Evolutionary conservation across 2,797 vertebrate genomes (phyloP), one percentile per base, ranked within the genome.

Genomic region (Tinamus major): DNA sequence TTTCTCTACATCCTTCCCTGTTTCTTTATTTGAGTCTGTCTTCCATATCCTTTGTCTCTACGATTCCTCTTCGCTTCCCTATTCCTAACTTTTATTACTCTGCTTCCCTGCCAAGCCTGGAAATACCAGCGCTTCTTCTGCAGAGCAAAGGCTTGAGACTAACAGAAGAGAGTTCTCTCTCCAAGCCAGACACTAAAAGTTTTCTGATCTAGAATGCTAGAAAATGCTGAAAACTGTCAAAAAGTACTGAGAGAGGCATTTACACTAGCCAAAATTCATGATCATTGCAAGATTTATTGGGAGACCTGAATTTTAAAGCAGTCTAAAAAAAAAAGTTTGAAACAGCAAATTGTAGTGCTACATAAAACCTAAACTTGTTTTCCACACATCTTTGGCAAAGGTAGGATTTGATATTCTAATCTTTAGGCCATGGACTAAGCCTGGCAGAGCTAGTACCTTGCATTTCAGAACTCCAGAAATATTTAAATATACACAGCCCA

Each of bases 71-170:
- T 79, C 12, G 9, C 16, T 27, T 59, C 29, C 29, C 2, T 6
- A 6, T 51, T 85, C n/a, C 39, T 59, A 46, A 24, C 33, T 69
- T 80, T 26, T 68, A 2, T 8, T 48, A 10, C 51, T 79, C 23
- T 10, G n/a, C 3, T 15, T 61, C 12, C 4, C 20, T n/a, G n/a
- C 1, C 7, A 70, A 76, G 41, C 7, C 1, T 41, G 11, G 1
- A 18, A 46, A 3, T 87, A 29, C 14, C 39, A 42, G 41, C 31
- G 31, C 18, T 70, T n/a, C 7, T 19, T 88, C 26, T 88, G 35
- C 41, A 63, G 64, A 83, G 35, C 3, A 59, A 72, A 69, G 14
- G 8, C 18, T 94, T 0, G 0, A 39, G 44, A 58, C 27, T 53
- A 53, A 29, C 20, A 75, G 15, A 35, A 31, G 8, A 37, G 18